These are phyloP conservation scores for Rhodeus uyekii DNA, from an alignment of 2,797 vertebrate genomes.

Conservation along the genomic window DNA sequence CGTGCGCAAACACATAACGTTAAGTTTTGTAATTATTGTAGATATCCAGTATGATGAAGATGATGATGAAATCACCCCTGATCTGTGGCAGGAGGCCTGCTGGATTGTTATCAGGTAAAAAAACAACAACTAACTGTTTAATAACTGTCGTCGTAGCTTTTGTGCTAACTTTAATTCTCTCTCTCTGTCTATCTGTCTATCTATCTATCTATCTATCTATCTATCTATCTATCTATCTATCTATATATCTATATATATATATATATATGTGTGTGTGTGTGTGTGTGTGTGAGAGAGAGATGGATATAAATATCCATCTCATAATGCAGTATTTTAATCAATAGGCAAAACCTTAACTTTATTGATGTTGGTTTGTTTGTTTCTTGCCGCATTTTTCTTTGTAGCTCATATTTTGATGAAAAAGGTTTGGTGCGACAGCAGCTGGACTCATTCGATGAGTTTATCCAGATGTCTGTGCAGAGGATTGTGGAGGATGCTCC, in stretches of 20 bases:
- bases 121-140: not conserved
- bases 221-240: too few relatives aligned
- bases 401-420: slow-evolving; percentile 97
- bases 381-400: not conserved
- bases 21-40: slow-evolving; percentile 55
- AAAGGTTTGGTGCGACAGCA: slow-evolving; percentile 97
- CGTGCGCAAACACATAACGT: not conserved
- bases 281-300: too few relatives aligned
- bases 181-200: too few relatives aligned
- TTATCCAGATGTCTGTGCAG: slow-evolving; percentile 99
- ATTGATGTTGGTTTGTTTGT: not conserved
- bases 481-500: slow-evolving; percentile 98
- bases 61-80: slow-evolving; percentile 97
- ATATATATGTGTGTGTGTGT: too few relatives aligned
- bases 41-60: slow-evolving; percentile 98
- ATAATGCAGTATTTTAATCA: not conserved
- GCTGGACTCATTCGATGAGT: slow-evolving; percentile 97
- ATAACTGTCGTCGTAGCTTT: not conserved
- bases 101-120: slow-evolving; percentile 98
- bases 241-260: too few relatives aligned
- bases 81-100: slow-evolving; percentile 98
- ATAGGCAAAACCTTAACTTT: not conserved
- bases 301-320: too few relatives aligned
- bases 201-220: too few relatives aligned
- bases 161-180: not conserved